Evolutionary conservation across 2,888 invertebrate species (phyloP), one percentile per base, ranked within the genome.

Genomic region (Tenodera sinensis): DNA sequence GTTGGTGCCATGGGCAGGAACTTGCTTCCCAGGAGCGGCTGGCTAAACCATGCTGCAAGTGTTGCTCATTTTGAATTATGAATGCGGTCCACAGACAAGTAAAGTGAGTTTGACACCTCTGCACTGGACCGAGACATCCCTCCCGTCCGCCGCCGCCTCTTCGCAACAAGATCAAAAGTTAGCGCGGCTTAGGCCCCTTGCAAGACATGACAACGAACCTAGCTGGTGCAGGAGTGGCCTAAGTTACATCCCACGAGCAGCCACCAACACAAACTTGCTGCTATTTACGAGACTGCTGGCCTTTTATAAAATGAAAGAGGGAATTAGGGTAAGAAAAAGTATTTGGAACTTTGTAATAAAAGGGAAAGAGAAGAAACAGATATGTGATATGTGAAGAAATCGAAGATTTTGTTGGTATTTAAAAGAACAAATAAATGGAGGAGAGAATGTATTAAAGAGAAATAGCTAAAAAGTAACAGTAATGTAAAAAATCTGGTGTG

Each of bases 41-140:
- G 27, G 30, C 28, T 30, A n/a, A n/a, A n/a, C 82, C 83, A n/a
- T 30, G 86, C 30, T 81, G 47, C 25, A 28, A 42, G 27, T 28
- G 86, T 20, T 34, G n/a, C 34, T 28, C 28, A 87, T 87, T 87
- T 83, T 87, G 87, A 87, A 87, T 87, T 87, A 87, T 87, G 87
- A 87, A 87, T 87, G 87, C 87, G 34, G 83, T 83, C 87, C 87
- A 83, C 87, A 87, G 87, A 34, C 87, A 34, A 30, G 87, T 83
- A 87, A 87, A 87, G 87, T 87, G 87, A 87, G 87, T 87, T 87
- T 87, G 87, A 87, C 87, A 87, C 87, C 83, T 87, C 87, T 83
- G 87, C 86, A 71, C 54, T 71, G 54, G 54, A 71, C 54, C 54
- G 54, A 20, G 54, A 71, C 54, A 71, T 71, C 54, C 54, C 54